These are phyloP conservation scores for Prunella fulvescens DNA, from an alignment of 2,113 vertebrate genomes.

Conservation along the genomic window DNA sequence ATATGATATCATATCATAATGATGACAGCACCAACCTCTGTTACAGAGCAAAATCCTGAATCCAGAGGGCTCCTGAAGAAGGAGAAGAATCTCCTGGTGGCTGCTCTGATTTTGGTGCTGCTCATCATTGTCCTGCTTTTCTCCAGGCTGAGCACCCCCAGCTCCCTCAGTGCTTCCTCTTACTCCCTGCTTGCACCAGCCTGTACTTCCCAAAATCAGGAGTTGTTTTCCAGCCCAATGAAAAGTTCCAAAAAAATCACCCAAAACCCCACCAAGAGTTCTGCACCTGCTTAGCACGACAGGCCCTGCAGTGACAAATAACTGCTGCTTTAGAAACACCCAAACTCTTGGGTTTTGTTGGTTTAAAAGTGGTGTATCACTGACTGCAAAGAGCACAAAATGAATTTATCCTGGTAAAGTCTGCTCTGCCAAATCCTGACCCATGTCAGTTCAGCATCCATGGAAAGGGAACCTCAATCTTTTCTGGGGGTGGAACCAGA, in stretches of 20 bases:
- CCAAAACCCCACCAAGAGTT: background rate
- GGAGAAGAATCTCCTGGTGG: too few species aligned
- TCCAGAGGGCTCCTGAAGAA: too few species aligned
- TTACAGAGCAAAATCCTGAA: too few species aligned
- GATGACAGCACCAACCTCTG: too few species aligned
- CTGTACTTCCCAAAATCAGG: rapidly evolving
- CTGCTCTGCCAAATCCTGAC: background rate
- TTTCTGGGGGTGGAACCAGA: background rate
- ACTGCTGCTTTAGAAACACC: background rate
- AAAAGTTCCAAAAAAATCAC: background rate
- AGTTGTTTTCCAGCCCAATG: background rate
- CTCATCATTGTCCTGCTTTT: too few species aligned
- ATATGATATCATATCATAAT: too few species aligned
- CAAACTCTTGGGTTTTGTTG: rapidly evolving
- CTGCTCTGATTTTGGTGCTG: too few species aligned
- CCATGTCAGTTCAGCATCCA: rapidly evolving
- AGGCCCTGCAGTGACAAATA: background rate
- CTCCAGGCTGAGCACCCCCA: too few species aligned
- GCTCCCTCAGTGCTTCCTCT: background rate
- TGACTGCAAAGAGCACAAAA: background rate
- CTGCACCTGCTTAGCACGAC: rapidly evolving
- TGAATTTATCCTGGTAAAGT: background rate
- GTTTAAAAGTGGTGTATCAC: background rate
- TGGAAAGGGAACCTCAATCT: background rate
- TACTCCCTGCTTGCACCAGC: rapidly evolving